A percentile compares a stretch with the other conserved stretches of the same genome.
These are phyloP conservation scores for Balearica regulorum DNA, from an alignment of 2,797 vertebrate species.

Conservation along the genomic window DNA sequence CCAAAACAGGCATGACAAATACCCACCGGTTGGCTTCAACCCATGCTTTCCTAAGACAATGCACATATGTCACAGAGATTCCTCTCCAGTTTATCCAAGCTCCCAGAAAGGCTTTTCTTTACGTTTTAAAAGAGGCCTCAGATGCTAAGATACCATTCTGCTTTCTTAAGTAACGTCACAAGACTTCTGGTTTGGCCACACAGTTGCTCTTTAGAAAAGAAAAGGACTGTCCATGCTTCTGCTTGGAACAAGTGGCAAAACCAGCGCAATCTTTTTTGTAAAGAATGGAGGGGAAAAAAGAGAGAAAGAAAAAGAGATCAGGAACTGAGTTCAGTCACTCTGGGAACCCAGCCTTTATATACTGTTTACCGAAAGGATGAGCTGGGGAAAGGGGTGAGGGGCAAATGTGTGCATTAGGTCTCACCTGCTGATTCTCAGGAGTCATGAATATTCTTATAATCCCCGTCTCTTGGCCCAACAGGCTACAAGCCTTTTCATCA, in stretches of 20 bases:
- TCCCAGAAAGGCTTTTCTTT: conserved; percentile 73
- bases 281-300: background rate
- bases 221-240: conserved; percentile 80
- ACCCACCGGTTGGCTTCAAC: conserved; percentile 42
- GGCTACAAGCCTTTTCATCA: conserved; percentile 75
- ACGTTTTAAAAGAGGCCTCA: conserved; percentile 66
- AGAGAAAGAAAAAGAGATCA: conserved; percentile 60
- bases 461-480: conserved; percentile 77
- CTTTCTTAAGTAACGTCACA: conserved; percentile 92
- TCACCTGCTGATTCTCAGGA: conserved; percentile 91
- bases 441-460: conserved; percentile 96
- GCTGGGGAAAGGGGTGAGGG: conserved; percentile 62
- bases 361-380: conserved; percentile 97
- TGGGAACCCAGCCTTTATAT: conserved; percentile 81
- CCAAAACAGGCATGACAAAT: conserved; percentile 15
- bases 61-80: conserved; percentile 74
- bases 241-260: conserved; percentile 77
- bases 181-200: conserved; percentile 84
- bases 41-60: conserved; percentile 52
- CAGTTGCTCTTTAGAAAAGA: conserved; percentile 85
- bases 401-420: conserved; percentile 69
- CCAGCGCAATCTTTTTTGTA: conserved; percentile 16
- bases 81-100: conserved; percentile 69
- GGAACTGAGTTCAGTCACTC: conserved; percentile 83
- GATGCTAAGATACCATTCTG: conserved; percentile 89